Base-by-base conservation (phyloP, 2,888 invertebrate species). In the Phlogophora meticulosa region DNA sequence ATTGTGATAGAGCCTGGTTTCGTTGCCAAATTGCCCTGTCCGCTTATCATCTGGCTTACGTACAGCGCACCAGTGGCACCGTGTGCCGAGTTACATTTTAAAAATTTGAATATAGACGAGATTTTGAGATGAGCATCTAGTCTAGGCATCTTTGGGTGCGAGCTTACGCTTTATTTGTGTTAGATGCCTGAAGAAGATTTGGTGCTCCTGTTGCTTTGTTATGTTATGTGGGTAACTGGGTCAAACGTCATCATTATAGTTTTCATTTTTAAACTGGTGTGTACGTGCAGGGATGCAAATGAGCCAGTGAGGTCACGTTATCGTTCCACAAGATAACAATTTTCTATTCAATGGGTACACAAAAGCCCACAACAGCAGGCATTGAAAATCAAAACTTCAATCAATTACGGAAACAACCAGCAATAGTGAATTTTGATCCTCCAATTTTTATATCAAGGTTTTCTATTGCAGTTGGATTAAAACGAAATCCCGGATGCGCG, bases 41-140 rank as follows among this genome's bases (percentile, higher is more conserved):
- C 92, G 92, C 92, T 92, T 94, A 94, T 94, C 94, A 92, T 91
- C 88, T 88, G 90, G 93, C 92, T 94, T 92, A 94, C 88, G 82
- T 89, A 84, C 76, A 86, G 84, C 57, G 53, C 34, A 51, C 61
- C 56, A 65, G 40, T 11, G 58, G 38, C 36, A 28, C 43, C 48
- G 56, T 63, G 62, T 43, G 53, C 57, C 22, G 64, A 70, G 76
- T 76, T 76, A 82, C 80, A 83, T 85, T 89, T 89, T 79, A 84
- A 69, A 87, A 87, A 87, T 85, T 86, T 84, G 85, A 87, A 87
- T 87, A 85, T 82, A 83, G 80, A 83, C 66, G 75, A 85, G 75
- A 70, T 81, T 84, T 82, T 64, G 70, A 55, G 64, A 78, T 51
- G 69, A 73, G 60, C 36, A 17, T 49, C 53, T 74, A 71, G 49